Conservation (phyloP, 1,140 invertebrate species). For the Lucilia cuprina region DNA sequence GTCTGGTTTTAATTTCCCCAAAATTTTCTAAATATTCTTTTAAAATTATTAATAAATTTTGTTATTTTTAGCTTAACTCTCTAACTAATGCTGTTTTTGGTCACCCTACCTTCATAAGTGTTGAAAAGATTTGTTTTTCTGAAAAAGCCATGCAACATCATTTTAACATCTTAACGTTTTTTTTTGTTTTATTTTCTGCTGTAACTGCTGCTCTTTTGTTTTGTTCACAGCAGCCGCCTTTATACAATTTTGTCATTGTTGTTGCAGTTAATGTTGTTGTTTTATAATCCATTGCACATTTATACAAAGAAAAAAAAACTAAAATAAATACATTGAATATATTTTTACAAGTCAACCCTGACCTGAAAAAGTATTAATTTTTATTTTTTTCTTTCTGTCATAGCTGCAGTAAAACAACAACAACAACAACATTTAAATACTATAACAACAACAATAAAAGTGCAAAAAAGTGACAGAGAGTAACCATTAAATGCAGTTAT, state of each 20-base stretch:
- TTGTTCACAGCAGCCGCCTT: neutral
- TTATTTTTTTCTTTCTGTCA: neutral
- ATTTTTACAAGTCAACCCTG: slow-evolving; percentile 58
- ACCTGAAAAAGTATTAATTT: slow-evolving; percentile 50
- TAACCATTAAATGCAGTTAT: neutral
- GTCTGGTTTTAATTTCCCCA: no score
- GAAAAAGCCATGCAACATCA: neutral
- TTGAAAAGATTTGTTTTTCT: no score
- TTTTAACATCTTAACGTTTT: neutral
- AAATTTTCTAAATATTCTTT: no score
- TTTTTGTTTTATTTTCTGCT: neutral
- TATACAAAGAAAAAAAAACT: neutral
- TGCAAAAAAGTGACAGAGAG: neutral
- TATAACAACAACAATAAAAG: neutral
- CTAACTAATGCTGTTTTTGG: no score
- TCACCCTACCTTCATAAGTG: no score
- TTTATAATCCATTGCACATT: neutral
- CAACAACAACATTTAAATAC: neutral
- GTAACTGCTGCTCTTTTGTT: neutral
- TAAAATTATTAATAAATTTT: no score
- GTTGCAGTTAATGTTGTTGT: neutral
- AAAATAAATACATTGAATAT: neutral
- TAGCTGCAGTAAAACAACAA: neutral
- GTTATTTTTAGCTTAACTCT: neutral
- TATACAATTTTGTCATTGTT: neutral